A percentile compares a stretch with the other conserved stretches of the same genome.
These are phyloP conservation scores for Steinernema khuongi DNA, from an alignment of 1,140 invertebrate genomes.

Conservation along the genomic window DNA sequence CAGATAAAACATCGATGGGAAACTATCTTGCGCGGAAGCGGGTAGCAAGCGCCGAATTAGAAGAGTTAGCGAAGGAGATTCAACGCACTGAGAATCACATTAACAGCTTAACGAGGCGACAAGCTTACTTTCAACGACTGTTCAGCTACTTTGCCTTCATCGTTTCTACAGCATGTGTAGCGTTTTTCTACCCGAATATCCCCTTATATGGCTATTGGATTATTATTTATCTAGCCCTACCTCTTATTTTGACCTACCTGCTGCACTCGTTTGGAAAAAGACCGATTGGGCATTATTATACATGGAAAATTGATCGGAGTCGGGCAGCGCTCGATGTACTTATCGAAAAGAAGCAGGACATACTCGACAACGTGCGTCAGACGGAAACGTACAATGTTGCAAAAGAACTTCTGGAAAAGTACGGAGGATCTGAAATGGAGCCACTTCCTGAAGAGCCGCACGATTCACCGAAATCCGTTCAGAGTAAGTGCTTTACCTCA, in stretches of 20 bases:
- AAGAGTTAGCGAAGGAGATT: neutral
- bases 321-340: neutral
- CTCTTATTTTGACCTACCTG: neutral
- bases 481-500: no score
- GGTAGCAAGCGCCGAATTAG: neutral
- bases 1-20: neutral
- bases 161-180: neutral
- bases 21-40: neutral
- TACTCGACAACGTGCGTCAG: neutral
- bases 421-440: neutral
- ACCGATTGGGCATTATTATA: neutral
- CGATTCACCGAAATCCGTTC: neutral
- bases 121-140: neutral
- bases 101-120: neutral
- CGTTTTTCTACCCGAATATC: neutral
- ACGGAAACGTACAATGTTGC: conserved; percentile 3
- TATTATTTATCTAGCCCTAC: neutral
- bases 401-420: neutral
- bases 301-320: neutral
- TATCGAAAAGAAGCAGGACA: neutral
- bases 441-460: neutral
- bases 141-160: neutral
- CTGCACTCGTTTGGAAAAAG: neutral
- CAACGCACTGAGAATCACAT: neutral
- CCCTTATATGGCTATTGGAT: neutral